Evolutionary conservation across 2,113 vertebrate genomes (phyloP).

Genomic region (Ageneiosus marmoratus): DNA sequence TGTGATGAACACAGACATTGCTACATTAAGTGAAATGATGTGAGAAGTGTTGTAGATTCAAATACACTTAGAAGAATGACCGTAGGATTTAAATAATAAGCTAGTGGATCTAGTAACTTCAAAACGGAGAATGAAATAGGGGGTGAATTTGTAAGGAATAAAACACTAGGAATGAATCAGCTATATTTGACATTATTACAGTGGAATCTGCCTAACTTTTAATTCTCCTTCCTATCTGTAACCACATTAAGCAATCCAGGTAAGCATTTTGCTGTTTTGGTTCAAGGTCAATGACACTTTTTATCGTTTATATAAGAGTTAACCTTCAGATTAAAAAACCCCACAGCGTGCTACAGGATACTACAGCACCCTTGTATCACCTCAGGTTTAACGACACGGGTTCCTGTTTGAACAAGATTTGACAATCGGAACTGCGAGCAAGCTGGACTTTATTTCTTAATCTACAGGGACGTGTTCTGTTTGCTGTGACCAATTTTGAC

Average conservation of each 20-base stretch:
- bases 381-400: slow-evolving; percentile 12
- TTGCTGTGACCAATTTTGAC: slow-evolving; percentile 27
- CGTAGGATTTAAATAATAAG: neutral
- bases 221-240: neutral
- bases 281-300: neutral
- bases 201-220: neutral
- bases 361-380: slow-evolving; percentile 16
- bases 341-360: neutral
- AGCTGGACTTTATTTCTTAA: slow-evolving; percentile 42
- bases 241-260: neutral
- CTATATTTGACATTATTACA: neutral
- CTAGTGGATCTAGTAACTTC: neutral
- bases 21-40: neutral
- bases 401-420: slow-evolving; percentile 43
- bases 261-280: neutral
- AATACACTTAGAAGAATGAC: neutral
- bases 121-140: neutral
- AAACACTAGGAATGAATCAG: neutral
- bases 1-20: neutral
- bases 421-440: slow-evolving; percentile 5
- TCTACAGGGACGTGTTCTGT: slow-evolving; percentile 22
- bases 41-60: neutral
- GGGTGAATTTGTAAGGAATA: neutral
- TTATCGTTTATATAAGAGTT: neutral
- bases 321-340: neutral